phyloP scores from a whole-genome alignment of 2,888 invertebrate genomes.

The Nymphalis polychloros region DNA sequence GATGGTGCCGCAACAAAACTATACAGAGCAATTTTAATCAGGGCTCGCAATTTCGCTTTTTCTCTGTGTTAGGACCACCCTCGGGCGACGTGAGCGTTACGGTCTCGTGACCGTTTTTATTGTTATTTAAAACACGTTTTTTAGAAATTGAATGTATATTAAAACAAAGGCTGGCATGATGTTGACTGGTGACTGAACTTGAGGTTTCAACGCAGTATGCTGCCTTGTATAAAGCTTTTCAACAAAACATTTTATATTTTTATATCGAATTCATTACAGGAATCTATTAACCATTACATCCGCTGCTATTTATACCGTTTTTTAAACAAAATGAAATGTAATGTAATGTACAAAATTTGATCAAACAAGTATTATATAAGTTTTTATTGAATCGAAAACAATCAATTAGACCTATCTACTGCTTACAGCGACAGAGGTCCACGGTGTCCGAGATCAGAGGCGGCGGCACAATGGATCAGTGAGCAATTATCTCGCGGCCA shows the following conservation, averaged over 20 bases:
- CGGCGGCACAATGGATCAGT: conserved; percentile 29
- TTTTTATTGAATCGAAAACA: conserved; percentile 6
- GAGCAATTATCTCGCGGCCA: conserved; percentile 49
- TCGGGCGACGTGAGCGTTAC: background rate
- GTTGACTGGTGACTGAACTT: too few relatives aligned
- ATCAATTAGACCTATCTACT: conserved; percentile 28
- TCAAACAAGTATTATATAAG: background rate
- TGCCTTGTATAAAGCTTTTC: too few relatives aligned
- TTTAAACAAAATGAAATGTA: too few relatives aligned
- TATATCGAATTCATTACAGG: too few relatives aligned
- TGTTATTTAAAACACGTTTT: background rate
- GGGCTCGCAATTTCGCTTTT: conserved; percentile 10
- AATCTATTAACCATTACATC: too few relatives aligned
- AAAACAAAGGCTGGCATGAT: too few relatives aligned
- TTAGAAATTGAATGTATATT: too few relatives aligned
- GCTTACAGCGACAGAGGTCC: conserved; percentile 18
- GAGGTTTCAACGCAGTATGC: too few relatives aligned
- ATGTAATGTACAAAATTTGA: background rate
- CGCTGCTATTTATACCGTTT: too few relatives aligned
- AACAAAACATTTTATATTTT: too few relatives aligned
- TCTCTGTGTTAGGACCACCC: conserved; percentile 18
- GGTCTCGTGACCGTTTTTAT: background rate
- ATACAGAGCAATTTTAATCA: conserved; percentile 6
- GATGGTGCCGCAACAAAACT: conserved; percentile 9
- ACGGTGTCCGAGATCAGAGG: conserved; percentile 23